These are phyloP conservation scores for Gallirallus australis DNA, from an alignment of 2,797 vertebrate genomes.

Conservation along the genomic window DNA sequence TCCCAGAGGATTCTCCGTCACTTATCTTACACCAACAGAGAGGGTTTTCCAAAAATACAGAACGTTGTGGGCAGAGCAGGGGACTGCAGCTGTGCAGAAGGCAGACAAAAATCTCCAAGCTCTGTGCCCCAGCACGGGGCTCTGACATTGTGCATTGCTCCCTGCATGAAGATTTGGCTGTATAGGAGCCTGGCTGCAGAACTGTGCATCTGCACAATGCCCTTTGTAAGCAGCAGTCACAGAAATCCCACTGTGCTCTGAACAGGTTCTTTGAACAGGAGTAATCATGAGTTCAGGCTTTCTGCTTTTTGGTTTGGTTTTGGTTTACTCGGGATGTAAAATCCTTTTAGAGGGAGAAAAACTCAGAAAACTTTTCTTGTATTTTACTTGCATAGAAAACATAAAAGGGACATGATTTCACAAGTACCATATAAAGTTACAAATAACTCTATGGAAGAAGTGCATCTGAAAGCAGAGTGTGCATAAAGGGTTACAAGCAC, in stretches of 20 bases:
- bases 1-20: not conserved
- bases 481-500: not conserved
- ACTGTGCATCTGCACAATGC: not conserved
- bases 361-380: not conserved
- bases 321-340: not conserved
- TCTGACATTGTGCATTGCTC: not conserved
- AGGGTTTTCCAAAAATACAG: not conserved
- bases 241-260: not conserved
- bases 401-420: not conserved
- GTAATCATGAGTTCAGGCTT: not conserved
- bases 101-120: not conserved
- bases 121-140: accelerated
- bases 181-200: not conserved
- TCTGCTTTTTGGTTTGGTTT: too few species aligned
- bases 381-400: conserved; percentile 2
- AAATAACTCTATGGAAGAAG: not conserved
- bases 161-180: not conserved
- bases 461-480: not conserved
- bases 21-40: not conserved
- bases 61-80: not conserved
- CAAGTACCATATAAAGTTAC: not conserved
- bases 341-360: not conserved
- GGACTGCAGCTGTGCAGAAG: not conserved
- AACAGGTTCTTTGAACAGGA: not conserved
- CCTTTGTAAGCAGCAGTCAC: not conserved